Percentiles rank a stretch among this genome's conserved stretches.
Conservation (phyloP, 2,113 vertebrate genomes). For the Hemibagrus wyckioides region DNA sequence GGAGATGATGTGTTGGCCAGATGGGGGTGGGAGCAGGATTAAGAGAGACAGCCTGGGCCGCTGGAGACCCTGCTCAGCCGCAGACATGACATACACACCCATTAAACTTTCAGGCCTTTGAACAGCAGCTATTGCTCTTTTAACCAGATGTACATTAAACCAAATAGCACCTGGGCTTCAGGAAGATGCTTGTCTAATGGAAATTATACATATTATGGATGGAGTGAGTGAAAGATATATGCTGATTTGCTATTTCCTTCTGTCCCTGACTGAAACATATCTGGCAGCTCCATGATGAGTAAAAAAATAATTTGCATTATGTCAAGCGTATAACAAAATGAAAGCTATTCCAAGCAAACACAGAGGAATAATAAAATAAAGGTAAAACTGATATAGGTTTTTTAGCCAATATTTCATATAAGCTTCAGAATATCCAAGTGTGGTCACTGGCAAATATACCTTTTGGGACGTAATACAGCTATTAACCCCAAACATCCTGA, state of each 20-base stretch:
- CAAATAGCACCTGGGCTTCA: neutral
- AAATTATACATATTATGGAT: conserved; percentile 15
- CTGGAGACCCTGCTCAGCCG: conserved; percentile 27
- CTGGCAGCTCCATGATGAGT: neutral
- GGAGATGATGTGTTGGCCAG: conserved; percentile 47
- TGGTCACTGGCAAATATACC: neutral
- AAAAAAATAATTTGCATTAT: neutral
- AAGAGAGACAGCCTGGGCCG: neutral
- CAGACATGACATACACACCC: conserved; percentile 32
- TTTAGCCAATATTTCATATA: neutral
- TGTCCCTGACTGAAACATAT: neutral
- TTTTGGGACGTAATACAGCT: neutral
- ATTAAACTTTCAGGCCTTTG: conserved; percentile 30
- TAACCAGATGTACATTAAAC: conserved; percentile 31
- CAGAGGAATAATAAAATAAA: neutral
- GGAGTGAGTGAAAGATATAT: neutral
- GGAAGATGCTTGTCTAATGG: conserved; percentile 6
- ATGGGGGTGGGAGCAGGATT: conserved; percentile 1
- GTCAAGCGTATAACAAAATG: neutral
- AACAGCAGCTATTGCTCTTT: conserved; percentile 27
- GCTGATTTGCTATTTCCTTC: conserved; percentile 1
- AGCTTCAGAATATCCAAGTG: neutral
- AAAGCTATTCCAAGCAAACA: conserved; percentile 11
- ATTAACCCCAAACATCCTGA: neutral
- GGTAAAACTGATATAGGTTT: neutral